Conservation (phyloP, 2,888 invertebrate genomes). For the Lasioglossum oenotherae region DNA sequence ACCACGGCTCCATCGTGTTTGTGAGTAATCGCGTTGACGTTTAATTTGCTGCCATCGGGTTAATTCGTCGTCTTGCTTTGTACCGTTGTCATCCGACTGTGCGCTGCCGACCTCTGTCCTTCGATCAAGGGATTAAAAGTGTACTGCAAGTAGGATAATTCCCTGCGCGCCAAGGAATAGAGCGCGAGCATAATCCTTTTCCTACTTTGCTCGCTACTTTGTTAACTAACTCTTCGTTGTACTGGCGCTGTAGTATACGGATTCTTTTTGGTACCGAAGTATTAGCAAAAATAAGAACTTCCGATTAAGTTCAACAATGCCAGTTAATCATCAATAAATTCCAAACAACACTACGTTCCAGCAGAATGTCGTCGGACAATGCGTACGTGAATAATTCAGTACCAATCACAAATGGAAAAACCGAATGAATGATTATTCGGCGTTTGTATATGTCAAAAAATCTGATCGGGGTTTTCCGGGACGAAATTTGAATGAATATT, state of each 20-base stretch:
- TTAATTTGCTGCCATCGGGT: constrained; percentile 59
- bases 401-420: neutral
- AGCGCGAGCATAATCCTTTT: neutral
- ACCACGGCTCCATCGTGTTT: constrained; percentile 41
- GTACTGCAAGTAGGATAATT: neutral
- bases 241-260: neutral
- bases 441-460: neutral
- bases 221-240: neutral
- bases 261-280: neutral
- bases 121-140: constrained; percentile 3
- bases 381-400: neutral
- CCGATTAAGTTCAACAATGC: neutral
- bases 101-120: neutral
- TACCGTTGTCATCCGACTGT: constrained; percentile 30
- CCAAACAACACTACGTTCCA: neutral
- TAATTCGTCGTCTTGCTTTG: constrained; percentile 39
- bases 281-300: neutral
- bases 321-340: neutral
- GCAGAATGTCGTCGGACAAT: neutral
- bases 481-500: neutral
- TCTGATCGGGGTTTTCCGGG: neutral
- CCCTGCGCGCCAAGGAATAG: neutral
- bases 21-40: constrained; percentile 64
- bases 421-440: neutral
- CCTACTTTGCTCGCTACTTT: neutral